A percentile compares a stretch with the other conserved stretches of the same genome.
Conservation (phyloP, 2,797 vertebrate species). For the Gambelia wislizenii region DNA sequence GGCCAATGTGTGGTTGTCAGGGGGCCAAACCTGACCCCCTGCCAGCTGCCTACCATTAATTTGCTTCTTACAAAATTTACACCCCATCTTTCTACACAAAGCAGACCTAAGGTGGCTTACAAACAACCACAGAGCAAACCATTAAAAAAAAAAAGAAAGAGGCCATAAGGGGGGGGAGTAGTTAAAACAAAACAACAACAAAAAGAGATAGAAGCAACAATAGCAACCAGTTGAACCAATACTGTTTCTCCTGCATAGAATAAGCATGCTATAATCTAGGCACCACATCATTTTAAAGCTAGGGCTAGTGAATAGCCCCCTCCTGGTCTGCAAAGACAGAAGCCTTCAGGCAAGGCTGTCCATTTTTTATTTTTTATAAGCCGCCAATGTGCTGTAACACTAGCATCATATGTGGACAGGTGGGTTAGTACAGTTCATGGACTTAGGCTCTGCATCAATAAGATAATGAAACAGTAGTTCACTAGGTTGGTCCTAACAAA, state of each 20-base stretch:
- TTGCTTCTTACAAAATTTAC: neutral
- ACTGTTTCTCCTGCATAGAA: neutral
- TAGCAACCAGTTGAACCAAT: neutral
- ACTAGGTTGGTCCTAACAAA: neutral
- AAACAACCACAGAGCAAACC: neutral
- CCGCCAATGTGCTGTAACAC: neutral
- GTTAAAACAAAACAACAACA: neutral
- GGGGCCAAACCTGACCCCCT: neutral
- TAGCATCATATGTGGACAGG: neutral
- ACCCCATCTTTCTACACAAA: neutral
- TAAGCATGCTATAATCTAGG: neutral
- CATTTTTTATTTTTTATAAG: neutral
- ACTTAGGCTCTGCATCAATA: neutral
- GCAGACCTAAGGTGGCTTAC: neutral
- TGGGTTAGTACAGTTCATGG: neutral
- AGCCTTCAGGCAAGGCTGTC: neutral
- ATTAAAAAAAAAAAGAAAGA: neutral
- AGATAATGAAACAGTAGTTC: neutral
- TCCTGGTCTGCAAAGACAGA: neutral
- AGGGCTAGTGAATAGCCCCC: neutral
- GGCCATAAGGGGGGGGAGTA: neutral
- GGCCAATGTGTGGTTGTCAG: too few species aligned
- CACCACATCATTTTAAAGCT: neutral
- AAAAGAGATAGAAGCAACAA: neutral
- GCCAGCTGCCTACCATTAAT: neutral